phyloP scores from a whole-genome alignment of 2,113 vertebrate genomes.

The Pedetes capensis region DNA sequence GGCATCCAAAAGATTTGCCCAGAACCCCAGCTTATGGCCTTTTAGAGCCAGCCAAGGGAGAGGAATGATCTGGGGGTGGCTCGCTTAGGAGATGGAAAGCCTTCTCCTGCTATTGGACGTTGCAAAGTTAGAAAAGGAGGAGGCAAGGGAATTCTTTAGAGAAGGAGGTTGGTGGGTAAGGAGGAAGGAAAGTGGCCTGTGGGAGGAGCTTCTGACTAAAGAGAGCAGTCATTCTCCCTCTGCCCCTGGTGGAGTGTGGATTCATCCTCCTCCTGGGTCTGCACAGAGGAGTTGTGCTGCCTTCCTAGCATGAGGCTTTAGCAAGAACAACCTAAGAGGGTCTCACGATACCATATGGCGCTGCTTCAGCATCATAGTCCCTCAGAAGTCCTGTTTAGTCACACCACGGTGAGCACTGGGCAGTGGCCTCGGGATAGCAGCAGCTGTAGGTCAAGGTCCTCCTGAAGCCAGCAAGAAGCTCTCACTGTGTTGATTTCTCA shows the following conservation, averaged over 20 bases:
- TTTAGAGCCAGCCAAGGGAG: neutral
- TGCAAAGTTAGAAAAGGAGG: neutral
- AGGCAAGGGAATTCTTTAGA: neutral
- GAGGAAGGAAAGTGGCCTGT: neutral
- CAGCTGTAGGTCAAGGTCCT: neutral
- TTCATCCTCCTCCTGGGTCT: neutral
- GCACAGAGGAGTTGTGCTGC: neutral
- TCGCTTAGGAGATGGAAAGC: neutral
- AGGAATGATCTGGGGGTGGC: neutral
- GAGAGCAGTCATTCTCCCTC: neutral
- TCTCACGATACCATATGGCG: neutral
- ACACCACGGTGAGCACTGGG: neutral
- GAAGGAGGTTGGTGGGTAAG: neutral
- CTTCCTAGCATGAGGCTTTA: neutral
- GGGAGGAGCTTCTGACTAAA: neutral
- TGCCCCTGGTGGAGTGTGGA: neutral
- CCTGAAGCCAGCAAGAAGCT: neutral
- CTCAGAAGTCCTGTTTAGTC: rapidly evolving
- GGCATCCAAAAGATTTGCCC: neutral
- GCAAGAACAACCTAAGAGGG: neutral
- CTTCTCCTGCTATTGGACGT: neutral
- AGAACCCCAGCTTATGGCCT: neutral
- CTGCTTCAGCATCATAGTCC: neutral
- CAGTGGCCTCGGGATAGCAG: neutral
- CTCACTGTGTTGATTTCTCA: neutral